Evolutionary conservation across 2,113 vertebrate species (phyloP), one percentile per base, ranked within the genome.

Genomic region (Scomber japonicus): DNA sequence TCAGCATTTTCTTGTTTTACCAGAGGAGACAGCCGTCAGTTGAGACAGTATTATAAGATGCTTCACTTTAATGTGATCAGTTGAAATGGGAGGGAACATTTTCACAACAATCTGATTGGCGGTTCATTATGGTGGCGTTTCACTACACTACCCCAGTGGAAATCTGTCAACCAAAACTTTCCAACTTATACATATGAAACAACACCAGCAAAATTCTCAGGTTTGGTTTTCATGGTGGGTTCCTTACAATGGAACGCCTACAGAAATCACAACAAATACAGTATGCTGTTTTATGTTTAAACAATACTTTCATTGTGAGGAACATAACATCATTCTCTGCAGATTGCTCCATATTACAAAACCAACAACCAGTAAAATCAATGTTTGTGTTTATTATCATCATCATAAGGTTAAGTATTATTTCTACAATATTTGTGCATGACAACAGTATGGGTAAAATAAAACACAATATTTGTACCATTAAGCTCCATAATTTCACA

Each of bases 71-170:
- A 63, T 75, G 5, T 67, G 68, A 75, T 45, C 44, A 24, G 46
- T 54, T 14, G 0, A 79, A 78, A 62, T 30, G 64, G 88, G 88
- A 79, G 84, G 84, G 55, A 21, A 17, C 21, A 24, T 53, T 27
- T 35, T 78, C 4, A 45, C 0, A 27, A 15, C 12, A 15, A 61
- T 24, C 19, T 1, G 74, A 89, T 89, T 89, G 84, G 84, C 11
- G 12, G 9, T 30, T 55, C 5, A n/a, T 21, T 6, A 3, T 8
- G 19, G 40, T 1, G 71, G 16, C 2, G 3, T 27, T 49, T 57
- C 31, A 59, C 16, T 75, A 19, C 12, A 31, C 40, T 0, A 74
- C 67, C 75, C 70, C 67, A 65, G 14, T 60, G 82, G 75, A 88
- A 88, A 82, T 61, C 49, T n/a, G 17, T 3, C 17, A 55, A 35